These are phyloP conservation scores for Pocillopora meandrina DNA, from an alignment of 92 coral and sea anemone genomes.

Conservation along the genomic window DNA sequence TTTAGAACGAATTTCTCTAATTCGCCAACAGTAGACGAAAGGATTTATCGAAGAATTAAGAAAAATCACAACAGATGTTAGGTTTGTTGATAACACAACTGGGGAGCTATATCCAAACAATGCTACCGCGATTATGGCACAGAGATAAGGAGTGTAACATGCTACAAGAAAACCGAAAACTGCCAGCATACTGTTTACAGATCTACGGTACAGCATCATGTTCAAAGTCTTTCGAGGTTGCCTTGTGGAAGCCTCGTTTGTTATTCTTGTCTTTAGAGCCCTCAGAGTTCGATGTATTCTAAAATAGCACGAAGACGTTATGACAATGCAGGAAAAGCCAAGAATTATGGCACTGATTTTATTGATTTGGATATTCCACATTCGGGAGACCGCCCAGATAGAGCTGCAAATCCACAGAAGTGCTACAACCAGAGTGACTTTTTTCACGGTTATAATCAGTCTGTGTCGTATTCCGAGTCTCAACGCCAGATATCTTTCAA, in stretches of 20 bases:
- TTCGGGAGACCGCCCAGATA: conserved; percentile 48
- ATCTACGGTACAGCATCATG: conserved; percentile 38
- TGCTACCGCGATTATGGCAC: conserved; percentile 40
- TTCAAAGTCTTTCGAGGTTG: conserved; percentile 17
- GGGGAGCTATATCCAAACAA: conserved; percentile 45
- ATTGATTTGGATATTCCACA: conserved; percentile 39
- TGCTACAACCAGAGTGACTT: conserved; percentile 7
- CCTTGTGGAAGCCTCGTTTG: not conserved
- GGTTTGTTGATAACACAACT: conserved; percentile 48
- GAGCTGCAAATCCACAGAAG: conserved; percentile 40
- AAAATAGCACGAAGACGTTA: conserved; percentile 39
- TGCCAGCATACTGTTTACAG: conserved; percentile 53
- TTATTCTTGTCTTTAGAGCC: not conserved
- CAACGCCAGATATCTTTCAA: conserved; percentile 60
- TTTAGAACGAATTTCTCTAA: conserved; percentile 51
- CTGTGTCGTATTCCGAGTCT: conserved; percentile 50
- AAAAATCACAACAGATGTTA: conserved; percentile 46
- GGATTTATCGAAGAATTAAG: conserved; percentile 59
- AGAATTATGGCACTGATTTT: conserved; percentile 42
- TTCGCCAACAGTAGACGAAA: conserved; percentile 58
- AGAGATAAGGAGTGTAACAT: conserved; percentile 58
- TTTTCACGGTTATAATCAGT: conserved; percentile 30
- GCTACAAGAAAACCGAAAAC: conserved; percentile 46
- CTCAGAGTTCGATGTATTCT: conserved; percentile 47
- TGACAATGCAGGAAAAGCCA: conserved; percentile 37